These are phyloP conservation scores for Colinus virginianus DNA, from an alignment of 2,113 vertebrate species.

Conservation along the genomic window DNA sequence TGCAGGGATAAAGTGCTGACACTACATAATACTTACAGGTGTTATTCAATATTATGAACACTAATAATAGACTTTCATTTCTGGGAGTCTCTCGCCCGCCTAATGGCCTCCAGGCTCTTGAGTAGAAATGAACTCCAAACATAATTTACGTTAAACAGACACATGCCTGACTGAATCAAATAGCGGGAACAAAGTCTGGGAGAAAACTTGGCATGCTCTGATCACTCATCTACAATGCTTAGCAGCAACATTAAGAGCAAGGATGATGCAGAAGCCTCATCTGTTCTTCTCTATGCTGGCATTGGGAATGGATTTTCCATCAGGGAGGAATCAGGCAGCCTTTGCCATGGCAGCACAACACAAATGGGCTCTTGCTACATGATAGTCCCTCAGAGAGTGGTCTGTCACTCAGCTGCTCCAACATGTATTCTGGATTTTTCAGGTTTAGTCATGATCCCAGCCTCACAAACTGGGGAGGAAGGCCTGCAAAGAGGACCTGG, in stretches of 20 bases:
- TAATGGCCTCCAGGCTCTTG: conserved; percentile 45
- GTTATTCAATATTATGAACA: conserved; percentile 47
- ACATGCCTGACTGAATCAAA: neutral
- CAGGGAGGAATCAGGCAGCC: neutral
- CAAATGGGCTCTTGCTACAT: neutral
- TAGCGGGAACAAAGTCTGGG: neutral
- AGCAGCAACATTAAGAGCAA: neutral
- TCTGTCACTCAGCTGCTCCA: neutral
- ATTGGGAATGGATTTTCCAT: neutral
- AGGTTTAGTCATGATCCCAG: neutral
- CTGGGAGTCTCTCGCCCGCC: conserved; percentile 12
- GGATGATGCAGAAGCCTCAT: neutral
- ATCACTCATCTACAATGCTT: neutral
- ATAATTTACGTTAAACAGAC: conserved; percentile 56
- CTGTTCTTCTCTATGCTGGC: rapidly evolving
- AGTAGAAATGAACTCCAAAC: conserved; percentile 62
- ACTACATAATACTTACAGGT: conserved; percentile 40
- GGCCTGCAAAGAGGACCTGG: neutral
- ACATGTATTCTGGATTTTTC: neutral
- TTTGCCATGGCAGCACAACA: neutral
- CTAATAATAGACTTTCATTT: conserved; percentile 68
- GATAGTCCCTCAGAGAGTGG: neutral
- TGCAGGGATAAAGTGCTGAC: conserved; percentile 60
- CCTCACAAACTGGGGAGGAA: neutral
- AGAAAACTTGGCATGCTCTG: neutral